Conservation (phyloP, 2,888 invertebrate species). For the Amphimallon solstitiale region DNA sequence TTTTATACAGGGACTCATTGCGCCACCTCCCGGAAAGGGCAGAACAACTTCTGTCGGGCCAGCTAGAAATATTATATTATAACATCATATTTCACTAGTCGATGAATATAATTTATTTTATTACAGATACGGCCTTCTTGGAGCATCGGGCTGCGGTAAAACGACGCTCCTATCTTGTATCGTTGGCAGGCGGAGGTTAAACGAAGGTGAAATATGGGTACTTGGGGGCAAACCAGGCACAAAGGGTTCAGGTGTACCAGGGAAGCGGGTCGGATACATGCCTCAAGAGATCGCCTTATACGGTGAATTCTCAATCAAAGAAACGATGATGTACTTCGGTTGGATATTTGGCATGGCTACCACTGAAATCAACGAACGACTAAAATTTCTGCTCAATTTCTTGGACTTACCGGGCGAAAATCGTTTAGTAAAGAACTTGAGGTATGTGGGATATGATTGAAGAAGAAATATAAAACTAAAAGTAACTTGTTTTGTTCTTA, state of each 20-base stretch:
- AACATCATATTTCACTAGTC: too few relatives aligned
- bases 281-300: conserved; percentile 92
- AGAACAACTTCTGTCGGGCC: too few relatives aligned
- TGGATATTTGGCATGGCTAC: conserved; percentile 95
- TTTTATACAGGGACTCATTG: too few relatives aligned
- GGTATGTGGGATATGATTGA: conserved; percentile 38
- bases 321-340: conserved; percentile 96
- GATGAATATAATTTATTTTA: conserved; percentile 2
- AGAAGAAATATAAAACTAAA: not conserved
- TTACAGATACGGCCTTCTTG: conserved; percentile 89
- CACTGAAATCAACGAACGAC: conserved; percentile 80
- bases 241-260: conserved; percentile 90
- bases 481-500: conserved; percentile 56
- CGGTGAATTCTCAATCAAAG: conserved; percentile 92
- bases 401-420: conserved; percentile 89
- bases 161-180: conserved; percentile 93
- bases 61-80: too few relatives aligned
- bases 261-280: conserved; percentile 97
- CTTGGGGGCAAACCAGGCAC: conserved; percentile 91
- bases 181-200: conserved; percentile 86
- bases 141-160: conserved; percentile 97
- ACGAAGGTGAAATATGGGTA: conserved; percentile 89
- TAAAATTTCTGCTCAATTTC: conserved; percentile 88
- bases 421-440: conserved; percentile 80
- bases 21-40: too few relatives aligned